Base-by-base conservation (phyloP, 2,797 vertebrate genomes). In the Malurus splendens region DNA sequence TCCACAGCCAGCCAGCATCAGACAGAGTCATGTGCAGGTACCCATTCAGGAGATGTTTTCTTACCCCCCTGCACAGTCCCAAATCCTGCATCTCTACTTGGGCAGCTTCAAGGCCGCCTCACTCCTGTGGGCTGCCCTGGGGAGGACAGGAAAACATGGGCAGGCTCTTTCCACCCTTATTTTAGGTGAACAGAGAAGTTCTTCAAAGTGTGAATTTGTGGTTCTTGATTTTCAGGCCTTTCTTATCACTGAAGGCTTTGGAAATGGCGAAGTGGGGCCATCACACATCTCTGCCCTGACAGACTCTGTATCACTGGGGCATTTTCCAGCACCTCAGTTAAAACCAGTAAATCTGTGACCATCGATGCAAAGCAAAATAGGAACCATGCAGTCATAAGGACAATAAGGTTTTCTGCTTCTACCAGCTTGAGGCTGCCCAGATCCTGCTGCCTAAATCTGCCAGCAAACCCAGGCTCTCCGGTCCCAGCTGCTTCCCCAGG, bases 1-100 rank as follows among this genome's bases (percentile, higher is more conserved):
- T n/a, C 39, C 10, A 2, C 27, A 54, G 36, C 24, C 1, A 1
- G 6, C 8, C 1, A 2, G 18, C 39, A 54, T 3, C 5, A 2
- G 36, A 54, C 33, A 56, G 61, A 82, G 11, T 36, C 42, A 38
- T 0, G 1, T 67, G 39, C 6, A 3, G 30, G 54, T 28, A 24
- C 28, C 7, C n/a, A 27, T 18, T 23, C 47, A 71, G 70, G 27
- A 92, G 39, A 86, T 41, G 50, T 80, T 72, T 68, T 39, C 20
- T 64, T 23, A 48, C 14, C 3, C 0, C 0, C 10, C n/a, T 32
- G 18, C 44, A 24, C 22, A 61, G 25, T 47, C 36, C 20, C n/a
- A 75, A 48, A 77, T 57, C 62, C 38, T 70, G 7, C 17, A 15
- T 67, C 39, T 83, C 59, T 77, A 19, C 32, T 45, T 50, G 27